These are phyloP conservation scores for Sebastes diaconus DNA, from an alignment of 2,797 vertebrate species.

Conservation along the genomic window DNA sequence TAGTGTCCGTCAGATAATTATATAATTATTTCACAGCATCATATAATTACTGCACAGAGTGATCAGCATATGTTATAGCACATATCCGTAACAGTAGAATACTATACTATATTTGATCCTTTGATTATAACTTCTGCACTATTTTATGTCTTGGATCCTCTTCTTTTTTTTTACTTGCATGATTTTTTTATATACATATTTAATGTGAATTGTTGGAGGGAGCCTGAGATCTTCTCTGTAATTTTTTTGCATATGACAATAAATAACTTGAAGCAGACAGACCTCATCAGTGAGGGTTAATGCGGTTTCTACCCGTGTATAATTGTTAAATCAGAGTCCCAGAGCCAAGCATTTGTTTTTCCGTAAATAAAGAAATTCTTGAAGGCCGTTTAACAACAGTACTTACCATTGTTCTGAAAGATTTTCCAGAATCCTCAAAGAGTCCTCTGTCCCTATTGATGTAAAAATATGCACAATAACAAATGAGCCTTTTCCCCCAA, in stretches of 20 bases:
- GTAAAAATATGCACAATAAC: background rate
- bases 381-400: background rate
- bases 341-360: background rate
- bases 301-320: background rate
- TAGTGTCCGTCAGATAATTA: too few relatives aligned
- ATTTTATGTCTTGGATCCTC: too few relatives aligned
- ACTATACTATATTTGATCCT: too few relatives aligned
- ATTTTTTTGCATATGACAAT: background rate
- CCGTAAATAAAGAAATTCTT: background rate
- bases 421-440: background rate
- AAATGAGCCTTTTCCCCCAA: background rate
- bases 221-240: background rate
- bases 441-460: background rate
- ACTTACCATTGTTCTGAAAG: background rate
- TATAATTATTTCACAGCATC: too few relatives aligned
- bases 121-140: background rate
- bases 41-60: too few relatives aligned
- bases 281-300: background rate
- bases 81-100: too few relatives aligned
- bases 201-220: background rate
- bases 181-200: background rate
- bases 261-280: background rate
- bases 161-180: background rate
- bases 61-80: too few relatives aligned
- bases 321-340: background rate